phyloP scores from a whole-genome alignment of 92 coral and sea anemone genomes.

The Heteractis magnifica region DNA sequence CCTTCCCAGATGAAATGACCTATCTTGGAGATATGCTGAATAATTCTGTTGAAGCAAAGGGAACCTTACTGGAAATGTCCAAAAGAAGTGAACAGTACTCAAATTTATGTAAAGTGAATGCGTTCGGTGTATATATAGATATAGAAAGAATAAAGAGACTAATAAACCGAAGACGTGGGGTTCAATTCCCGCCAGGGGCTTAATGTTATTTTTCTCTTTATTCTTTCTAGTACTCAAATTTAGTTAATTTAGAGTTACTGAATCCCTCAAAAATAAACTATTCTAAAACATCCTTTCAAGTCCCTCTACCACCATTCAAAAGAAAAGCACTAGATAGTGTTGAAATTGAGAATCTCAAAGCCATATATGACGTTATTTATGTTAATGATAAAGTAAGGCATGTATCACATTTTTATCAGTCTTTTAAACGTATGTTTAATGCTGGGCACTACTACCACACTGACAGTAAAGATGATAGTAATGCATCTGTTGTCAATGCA shows the following conservation, averaged over 20 bases:
- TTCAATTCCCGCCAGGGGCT: too few species aligned
- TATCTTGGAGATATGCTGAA: slow-evolving; percentile 4
- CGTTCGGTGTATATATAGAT: too few species aligned
- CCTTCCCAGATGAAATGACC: slow-evolving; percentile 20
- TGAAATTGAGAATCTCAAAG: slow-evolving; percentile 11
- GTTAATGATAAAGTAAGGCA: slow-evolving; percentile 18
- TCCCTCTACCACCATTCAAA: slow-evolving; percentile 33
- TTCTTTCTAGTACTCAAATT: too few species aligned
- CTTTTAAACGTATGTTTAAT: slow-evolving; percentile 24
- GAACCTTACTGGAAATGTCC: slow-evolving; percentile 34
- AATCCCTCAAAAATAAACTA: neutral
- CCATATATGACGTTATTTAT: slow-evolving; percentile 28
- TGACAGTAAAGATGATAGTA: slow-evolving; percentile 9
- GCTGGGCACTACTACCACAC: slow-evolving; percentile 18
- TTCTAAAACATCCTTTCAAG: slow-evolving; percentile 13
- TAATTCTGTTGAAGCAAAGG: neutral
- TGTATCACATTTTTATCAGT: slow-evolving; percentile 23
- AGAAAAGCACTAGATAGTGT: slow-evolving; percentile 22
- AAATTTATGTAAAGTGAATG: too few species aligned
- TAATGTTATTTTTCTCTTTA: too few species aligned
- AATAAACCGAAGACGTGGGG: too few species aligned
- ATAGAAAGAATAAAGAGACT: too few species aligned
- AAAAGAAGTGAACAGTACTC: neutral
- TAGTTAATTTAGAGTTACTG: neutral
- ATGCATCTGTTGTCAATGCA: slow-evolving; percentile 37